phyloP scores from a whole-genome alignment of 2,888 invertebrate species.

The Exocentrus adspersus region DNA sequence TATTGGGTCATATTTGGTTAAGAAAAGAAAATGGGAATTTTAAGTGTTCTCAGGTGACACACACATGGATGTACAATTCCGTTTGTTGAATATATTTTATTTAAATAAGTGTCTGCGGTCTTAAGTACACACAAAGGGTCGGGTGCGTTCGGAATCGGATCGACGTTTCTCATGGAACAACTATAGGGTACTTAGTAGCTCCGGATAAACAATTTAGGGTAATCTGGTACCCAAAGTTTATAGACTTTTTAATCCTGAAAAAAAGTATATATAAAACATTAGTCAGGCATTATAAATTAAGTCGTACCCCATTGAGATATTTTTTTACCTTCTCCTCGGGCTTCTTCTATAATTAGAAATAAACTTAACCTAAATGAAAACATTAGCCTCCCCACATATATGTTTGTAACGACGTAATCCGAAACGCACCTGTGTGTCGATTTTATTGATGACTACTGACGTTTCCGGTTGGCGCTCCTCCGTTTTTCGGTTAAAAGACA shows the following conservation, averaged over 20 bases:
- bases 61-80: constrained; percentile 12
- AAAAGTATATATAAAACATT: no score
- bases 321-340: no score
- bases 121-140: constrained; percentile 11
- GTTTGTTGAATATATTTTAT: constrained; percentile 32
- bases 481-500: constrained; percentile 48
- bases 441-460: constrained; percentile 50
- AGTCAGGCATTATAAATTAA: no score
- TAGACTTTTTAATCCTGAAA: no score
- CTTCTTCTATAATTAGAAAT: no score
- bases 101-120: constrained; percentile 29
- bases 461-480: constrained; percentile 44
- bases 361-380: constrained; percentile 17
- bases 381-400: constrained; percentile 14
- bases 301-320: no score
- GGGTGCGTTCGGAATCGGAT: not conserved
- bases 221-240: no score
- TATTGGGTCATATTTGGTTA: constrained; percentile 38
- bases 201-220: not conserved
- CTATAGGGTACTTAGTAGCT: not conserved
- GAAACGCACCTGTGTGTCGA: constrained; percentile 47
- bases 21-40: constrained; percentile 28
- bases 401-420: constrained; percentile 24
- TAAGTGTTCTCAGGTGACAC: constrained; percentile 32
- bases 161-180: not conserved